These are phyloP conservation scores for Lepilemur ruficaudatus DNA, from an alignment of 2,797 vertebrate genomes.

Conservation along the genomic window DNA sequence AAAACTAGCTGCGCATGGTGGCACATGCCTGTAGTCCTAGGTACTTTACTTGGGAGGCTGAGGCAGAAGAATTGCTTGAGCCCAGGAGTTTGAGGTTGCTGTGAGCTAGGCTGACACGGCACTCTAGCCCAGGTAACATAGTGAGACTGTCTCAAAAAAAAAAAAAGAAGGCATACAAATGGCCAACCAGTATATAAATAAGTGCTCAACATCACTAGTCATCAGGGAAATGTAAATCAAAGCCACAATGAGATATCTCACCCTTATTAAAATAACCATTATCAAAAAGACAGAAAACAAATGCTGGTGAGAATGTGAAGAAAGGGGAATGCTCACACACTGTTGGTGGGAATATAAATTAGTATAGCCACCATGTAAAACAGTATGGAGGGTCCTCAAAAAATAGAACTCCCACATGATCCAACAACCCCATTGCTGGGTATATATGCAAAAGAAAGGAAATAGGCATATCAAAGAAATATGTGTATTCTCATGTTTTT, in stretches of 20 bases:
- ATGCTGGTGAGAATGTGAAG: background rate
- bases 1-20: too few relatives aligned
- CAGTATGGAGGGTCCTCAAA: background rate
- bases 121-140: too few relatives aligned
- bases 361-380: background rate
- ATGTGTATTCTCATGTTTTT: background rate
- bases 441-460: background rate
- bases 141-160: too few relatives aligned
- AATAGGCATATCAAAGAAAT: background rate
- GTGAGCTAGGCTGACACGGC: too few relatives aligned
- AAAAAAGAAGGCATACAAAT: background rate
- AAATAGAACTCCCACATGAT: background rate
- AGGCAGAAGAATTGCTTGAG: too few relatives aligned
- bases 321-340: background rate
- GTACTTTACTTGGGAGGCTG: too few relatives aligned
- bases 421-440: background rate
- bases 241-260: background rate
- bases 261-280: background rate
- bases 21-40: too few relatives aligned
- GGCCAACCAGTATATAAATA: background rate
- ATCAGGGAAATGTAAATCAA: background rate
- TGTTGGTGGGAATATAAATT: background rate
- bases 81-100: too few relatives aligned
- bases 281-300: background rate
- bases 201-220: background rate